Evolutionary conservation across 2,888 invertebrate species (phyloP), one percentile per base, ranked within the genome.

Genomic region (Adela reaumurella): DNA sequence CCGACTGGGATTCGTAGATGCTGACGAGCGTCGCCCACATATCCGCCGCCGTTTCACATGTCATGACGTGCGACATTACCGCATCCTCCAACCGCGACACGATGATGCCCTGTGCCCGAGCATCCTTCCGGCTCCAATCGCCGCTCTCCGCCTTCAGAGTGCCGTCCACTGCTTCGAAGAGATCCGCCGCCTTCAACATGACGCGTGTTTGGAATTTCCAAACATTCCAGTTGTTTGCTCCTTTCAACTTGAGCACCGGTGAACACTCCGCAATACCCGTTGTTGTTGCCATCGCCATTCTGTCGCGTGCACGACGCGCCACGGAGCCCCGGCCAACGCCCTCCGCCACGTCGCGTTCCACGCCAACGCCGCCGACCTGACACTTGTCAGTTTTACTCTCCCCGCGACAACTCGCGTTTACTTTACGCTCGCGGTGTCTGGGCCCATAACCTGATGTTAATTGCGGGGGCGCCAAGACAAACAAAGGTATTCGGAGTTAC

Each of bases 1-100:
- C 59, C 0, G 60, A 56, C 49, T 61, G 64, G 49, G 62, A 61
- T 46, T 66, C 63, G 49, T 59, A 66, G 0, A 65, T 55, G 43
- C 55, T 55, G 2, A 18, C 17, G 5, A 62, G 47, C 46, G 62
- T 63, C 16, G 41, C n/a, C 62, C 62, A 62, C 60, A 62, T 62
- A 19, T 58, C 55, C 1, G 54, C 52, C 0, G 61, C 55, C 1
- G 53, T 58, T 2, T 47, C 49, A 49, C 61, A 61, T 2, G 59
- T 45, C 1, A 58, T 50, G 1, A 62, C 52, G 49, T 61, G 62
- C 5, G 58, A 2, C 61, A 62, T 61, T 0, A 50, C 60, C 0
- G 53, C 46, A 46, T 61, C 60, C 0, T 57, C 19, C 55, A 62
- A 59, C 17, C 59, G 48, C 14, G 58, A 58, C 0, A 62, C 60